These are phyloP conservation scores for Esox niger DNA, from an alignment of 2,113 vertebrate species.

Conservation along the genomic window DNA sequence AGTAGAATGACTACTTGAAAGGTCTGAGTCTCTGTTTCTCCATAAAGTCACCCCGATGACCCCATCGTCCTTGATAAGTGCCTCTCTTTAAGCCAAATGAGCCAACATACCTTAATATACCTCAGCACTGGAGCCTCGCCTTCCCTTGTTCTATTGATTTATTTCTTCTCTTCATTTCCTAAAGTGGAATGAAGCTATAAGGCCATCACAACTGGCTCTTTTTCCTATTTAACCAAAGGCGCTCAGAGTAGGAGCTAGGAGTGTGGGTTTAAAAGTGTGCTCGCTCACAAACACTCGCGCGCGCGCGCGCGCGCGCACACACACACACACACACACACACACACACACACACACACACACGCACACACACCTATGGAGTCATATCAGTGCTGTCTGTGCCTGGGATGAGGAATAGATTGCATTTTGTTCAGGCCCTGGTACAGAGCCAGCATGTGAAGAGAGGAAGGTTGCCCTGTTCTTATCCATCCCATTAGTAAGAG, in stretches of 20 bases:
- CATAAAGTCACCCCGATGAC: constrained; percentile 39
- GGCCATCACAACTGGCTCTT: constrained; percentile 20
- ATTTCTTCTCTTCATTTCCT: constrained; percentile 48
- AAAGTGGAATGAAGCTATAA: constrained; percentile 51
- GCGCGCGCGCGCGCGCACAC: constrained; percentile 7
- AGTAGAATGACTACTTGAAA: too few species aligned
- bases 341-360: constrained; percentile 6
- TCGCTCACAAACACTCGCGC: neutral
- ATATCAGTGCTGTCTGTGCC: neutral
- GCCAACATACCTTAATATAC: neutral
- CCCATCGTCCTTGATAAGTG: constrained; percentile 38
- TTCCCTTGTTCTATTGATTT: constrained; percentile 37
- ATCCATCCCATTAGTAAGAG: constrained; percentile 14
- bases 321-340: constrained; percentile 4
- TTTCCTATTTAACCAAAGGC: too few species aligned
- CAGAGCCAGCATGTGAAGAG: constrained; percentile 13
- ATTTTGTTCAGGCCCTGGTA: constrained; percentile 28
- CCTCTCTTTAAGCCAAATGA: too few species aligned
- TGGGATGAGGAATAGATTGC: constrained; percentile 37
- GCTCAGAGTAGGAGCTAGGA: neutral
- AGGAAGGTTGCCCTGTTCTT: constrained; percentile 17
- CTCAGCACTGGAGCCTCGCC: neutral
- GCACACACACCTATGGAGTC: neutral
- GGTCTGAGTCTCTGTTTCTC: neutral
- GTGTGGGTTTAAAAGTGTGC: too few species aligned